Conservation (phyloP, 2,888 invertebrate genomes). For the Meiosimyza platycephala region DNA sequence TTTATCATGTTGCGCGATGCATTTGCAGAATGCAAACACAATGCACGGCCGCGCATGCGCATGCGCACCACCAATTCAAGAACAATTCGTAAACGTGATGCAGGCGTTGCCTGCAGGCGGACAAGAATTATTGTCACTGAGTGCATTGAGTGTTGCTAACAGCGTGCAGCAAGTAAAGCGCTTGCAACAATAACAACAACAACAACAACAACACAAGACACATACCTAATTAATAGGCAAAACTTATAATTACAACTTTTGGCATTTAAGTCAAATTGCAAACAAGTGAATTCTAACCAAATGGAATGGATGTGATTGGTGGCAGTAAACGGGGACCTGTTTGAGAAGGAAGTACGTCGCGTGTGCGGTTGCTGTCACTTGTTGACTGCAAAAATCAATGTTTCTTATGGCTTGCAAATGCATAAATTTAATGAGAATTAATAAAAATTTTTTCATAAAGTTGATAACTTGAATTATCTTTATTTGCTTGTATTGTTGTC, state of each 20-base stretch:
- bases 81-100: no score
- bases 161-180: background rate
- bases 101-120: conserved; percentile 16
- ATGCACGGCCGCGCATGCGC: conserved; percentile 11
- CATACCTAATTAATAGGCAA: conserved; percentile 21
- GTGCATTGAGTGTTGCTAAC: background rate
- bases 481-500: no score
- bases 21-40: conserved; percentile 22
- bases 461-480: no score
- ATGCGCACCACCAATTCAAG: background rate
- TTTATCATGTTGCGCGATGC: conserved; percentile 21
- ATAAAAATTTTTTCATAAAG: no score
- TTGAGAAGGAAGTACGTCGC: background rate
- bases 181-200: background rate
- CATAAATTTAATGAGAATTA: no score
- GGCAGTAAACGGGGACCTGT: background rate
- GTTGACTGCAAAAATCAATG: no score
- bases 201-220: background rate
- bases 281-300: conserved; percentile 2
- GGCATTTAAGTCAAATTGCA: background rate
- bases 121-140: conserved; percentile 5
- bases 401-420: no score
- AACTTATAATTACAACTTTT: conserved; percentile 17
- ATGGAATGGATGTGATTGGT: no score
- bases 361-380: background rate